phyloP scores from a whole-genome alignment of 2,888 invertebrate species.

The Phortica okadai region DNA sequence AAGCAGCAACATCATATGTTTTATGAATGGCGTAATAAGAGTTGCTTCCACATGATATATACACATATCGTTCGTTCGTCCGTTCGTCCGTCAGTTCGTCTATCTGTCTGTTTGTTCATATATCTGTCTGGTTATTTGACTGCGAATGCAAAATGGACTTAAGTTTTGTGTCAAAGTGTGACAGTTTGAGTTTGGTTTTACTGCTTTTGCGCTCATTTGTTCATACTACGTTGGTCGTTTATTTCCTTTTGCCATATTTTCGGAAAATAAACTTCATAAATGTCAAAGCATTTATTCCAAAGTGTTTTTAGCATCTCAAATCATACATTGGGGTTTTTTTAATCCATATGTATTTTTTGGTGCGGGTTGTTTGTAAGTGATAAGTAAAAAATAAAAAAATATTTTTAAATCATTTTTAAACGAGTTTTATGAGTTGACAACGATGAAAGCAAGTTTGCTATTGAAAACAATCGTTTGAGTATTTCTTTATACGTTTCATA shows the following conservation, averaged over 20 bases:
- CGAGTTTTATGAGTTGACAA: constrained; percentile 19
- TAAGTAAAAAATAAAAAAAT: neutral
- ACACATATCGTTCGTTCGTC: neutral
- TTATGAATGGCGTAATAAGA: constrained; percentile 29
- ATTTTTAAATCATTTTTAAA: constrained; percentile 9
- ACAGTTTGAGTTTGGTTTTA: constrained; percentile 29
- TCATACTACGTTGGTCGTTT: constrained; percentile 1
- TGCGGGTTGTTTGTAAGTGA: constrained; percentile 2
- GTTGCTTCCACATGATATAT: constrained; percentile 7
- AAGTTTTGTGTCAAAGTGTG: constrained; percentile 32
- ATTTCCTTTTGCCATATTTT: constrained; percentile 23
- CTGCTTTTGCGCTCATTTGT: constrained; percentile 7
- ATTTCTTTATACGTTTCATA: too few relatives aligned
- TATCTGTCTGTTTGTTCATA: neutral
- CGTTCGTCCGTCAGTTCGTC: neutral
- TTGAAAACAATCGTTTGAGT: neutral
- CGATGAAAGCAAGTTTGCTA: neutral
- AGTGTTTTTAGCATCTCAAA: constrained; percentile 20
- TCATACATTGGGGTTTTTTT: constrained; percentile 3
- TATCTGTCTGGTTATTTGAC: neutral
- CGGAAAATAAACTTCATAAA: constrained; percentile 27
- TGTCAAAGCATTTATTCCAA: constrained; percentile 29
- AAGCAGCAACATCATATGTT: constrained; percentile 5
- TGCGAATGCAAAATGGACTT: constrained; percentile 24
- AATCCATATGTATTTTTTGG: neutral